Percentiles rank a stretch among this genome's conserved stretches.
These are phyloP conservation scores for Acanthosepion lycidas DNA, from an alignment of 2,888 invertebrate genomes.

Conservation along the genomic window DNA sequence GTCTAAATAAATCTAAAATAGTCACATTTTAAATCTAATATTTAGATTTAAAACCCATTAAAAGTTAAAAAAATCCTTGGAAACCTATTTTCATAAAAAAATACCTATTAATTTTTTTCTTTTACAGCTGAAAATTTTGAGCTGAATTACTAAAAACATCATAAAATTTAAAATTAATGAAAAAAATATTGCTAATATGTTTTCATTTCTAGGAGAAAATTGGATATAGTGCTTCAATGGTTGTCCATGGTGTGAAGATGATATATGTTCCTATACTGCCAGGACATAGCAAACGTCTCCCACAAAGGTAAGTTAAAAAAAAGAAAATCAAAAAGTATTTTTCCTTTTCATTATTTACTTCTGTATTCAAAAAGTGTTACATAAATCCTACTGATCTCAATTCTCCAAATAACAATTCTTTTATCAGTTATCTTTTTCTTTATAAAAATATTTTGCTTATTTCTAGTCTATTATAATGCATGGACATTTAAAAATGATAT, in stretches of 20 bases:
- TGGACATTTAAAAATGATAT: not conserved
- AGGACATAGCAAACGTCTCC: constrained; percentile 70
- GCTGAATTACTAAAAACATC: no score
- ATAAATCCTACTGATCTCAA: not conserved
- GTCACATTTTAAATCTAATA: no score
- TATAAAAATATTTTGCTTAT: no score
- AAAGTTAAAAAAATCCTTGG: no score
- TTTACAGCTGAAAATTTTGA: no score
- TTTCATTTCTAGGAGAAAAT: constrained; percentile 64
- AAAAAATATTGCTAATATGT: not conserved
- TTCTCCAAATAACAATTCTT: no score
- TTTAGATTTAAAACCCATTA: no score
- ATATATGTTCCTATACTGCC: constrained; percentile 74
- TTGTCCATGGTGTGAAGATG: constrained; percentile 74
- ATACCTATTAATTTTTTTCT: no score
- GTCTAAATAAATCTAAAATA: no score
- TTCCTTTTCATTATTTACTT: not conserved
- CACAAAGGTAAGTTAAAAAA: constrained; percentile 66
- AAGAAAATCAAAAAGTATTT: not conserved
- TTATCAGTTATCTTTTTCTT: no score
- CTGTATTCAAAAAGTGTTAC: not conserved
- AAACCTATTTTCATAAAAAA: no score
- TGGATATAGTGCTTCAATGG: constrained; percentile 67
- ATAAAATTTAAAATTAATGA: no score
- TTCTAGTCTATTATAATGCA: not conserved